Evolutionary conservation across 2,888 invertebrate genomes (phyloP), one percentile per base, ranked within the genome.

Genomic region (Calephelis perditalis): DNA sequence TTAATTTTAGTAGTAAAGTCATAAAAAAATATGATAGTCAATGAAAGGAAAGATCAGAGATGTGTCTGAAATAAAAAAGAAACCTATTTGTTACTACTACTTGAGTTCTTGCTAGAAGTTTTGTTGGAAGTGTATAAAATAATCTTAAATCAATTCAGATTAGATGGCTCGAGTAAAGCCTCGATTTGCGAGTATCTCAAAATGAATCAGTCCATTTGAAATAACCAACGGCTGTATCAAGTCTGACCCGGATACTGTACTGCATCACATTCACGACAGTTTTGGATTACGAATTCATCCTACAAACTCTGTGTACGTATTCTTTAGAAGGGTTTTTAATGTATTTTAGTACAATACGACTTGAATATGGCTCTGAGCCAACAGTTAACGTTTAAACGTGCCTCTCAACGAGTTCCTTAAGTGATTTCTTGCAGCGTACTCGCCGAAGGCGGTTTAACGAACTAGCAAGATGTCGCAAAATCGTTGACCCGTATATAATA

Each of bases 381-480:
- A 73, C 79, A 68, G 74, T 78, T 81, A 79, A 86, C 86, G 84
- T 84, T 83, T 83, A 84, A 84, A 82, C 84, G 81, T 82, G 79
- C 75, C 75, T 75, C 70, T 74, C 77, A 71, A 74, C 74, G 76
- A 81, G 77, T 77, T 82, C 83, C 84, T 81, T 84, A 84, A 86
- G 84, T 84, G 85, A 83, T 86, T 86, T 86, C 82, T 86, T 86
- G 77, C 79, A 76, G 75, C 74, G 71, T 75, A 77, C 75, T 75
- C 73, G 71, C 74, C 73, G 72, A 73, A 78, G 74, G 76, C 77
- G 78, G 81, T 85, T 82, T 82, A 84, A 84, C 82, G 83, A 83
- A 83, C 81, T 78, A 81, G 74, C 79, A 84, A 85, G 86, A 84
- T 82, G 84, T 84, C 81, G 81, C 79, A 77, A 67, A 79, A 73